phyloP scores from a whole-genome alignment of 2,113 vertebrate genomes.

The Zosterops japonicus region DNA sequence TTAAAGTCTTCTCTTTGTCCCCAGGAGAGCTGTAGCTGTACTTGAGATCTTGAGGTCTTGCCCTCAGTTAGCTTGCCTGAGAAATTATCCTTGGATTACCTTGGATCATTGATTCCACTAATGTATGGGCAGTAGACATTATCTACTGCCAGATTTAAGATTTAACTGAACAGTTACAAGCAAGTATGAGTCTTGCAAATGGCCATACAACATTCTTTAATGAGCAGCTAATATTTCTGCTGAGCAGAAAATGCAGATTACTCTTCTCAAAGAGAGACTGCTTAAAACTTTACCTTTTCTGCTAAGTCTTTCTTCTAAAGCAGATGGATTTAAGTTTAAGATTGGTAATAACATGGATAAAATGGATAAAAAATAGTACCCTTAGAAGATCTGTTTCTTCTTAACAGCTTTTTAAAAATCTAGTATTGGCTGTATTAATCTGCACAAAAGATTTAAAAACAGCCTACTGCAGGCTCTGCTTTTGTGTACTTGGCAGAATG shows the following conservation, averaged over 20 bases:
- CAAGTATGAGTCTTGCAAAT: neutral
- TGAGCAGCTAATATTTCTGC: neutral
- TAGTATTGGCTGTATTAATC: constrained; percentile 37
- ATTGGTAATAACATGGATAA: neutral
- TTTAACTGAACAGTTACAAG: constrained; percentile 42
- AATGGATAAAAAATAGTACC: neutral
- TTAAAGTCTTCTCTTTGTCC: neutral
- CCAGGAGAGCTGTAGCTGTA: constrained; percentile 17
- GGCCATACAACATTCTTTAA: constrained; percentile 22
- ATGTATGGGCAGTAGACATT: constrained; percentile 18
- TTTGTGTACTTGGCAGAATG: constrained; percentile 68
- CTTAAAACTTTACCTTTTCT: neutral
- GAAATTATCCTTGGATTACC: constrained; percentile 64
- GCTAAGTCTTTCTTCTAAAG: neutral
- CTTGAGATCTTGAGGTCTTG: constrained; percentile 24
- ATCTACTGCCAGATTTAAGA: neutral
- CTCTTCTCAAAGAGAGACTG: neutral
- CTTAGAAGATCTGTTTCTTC: neutral
- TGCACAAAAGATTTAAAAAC: constrained; percentile 25
- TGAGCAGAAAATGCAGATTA: neutral
- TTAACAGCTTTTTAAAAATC: constrained; percentile 8
- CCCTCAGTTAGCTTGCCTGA: constrained; percentile 53
- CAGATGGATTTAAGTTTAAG: neutral
- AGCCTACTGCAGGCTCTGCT: constrained; percentile 45
- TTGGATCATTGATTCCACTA: constrained; percentile 55